A percentile compares a stretch with the other conserved stretches of the same genome.
phyloP scores from a whole-genome alignment of 2,797 vertebrate genomes.

The Notolabrus celidotus region DNA sequence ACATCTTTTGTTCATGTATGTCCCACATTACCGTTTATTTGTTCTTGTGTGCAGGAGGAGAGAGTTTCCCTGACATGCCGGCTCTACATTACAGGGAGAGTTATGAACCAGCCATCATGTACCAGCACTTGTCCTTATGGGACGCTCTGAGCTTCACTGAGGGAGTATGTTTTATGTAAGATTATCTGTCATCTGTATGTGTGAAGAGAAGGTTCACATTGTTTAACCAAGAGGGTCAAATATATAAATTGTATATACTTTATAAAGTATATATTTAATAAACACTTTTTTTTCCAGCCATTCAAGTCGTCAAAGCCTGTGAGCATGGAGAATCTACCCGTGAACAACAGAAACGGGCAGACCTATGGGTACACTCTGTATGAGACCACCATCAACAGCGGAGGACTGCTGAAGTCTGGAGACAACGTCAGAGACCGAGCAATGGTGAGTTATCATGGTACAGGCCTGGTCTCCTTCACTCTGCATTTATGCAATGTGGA shows the following conservation, averaged over 20 bases:
- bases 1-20: too few species aligned
- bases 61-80: constrained; percentile 85
- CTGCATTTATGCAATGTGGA: not conserved
- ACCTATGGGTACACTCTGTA: constrained; percentile 93
- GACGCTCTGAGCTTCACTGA: constrained; percentile 87
- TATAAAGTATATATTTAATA: too few species aligned
- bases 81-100: constrained; percentile 83
- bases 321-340: constrained; percentile 93
- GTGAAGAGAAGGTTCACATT: not conserved
- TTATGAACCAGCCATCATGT: constrained; percentile 87
- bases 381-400: constrained; percentile 87
- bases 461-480: too few species aligned
- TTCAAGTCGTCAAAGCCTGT: constrained; percentile 85
- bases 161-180: constrained; percentile 79
- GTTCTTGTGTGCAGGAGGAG: constrained; percentile 69
- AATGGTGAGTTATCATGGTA: constrained; percentile 81
- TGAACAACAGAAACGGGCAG: constrained; percentile 90
- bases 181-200: constrained; percentile 19
- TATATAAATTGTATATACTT: too few species aligned
- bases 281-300: constrained; percentile 78
- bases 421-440: constrained; percentile 90
- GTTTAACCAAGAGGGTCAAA: not conserved
- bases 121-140: constrained; percentile 92
- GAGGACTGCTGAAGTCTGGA: constrained; percentile 87
- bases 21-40: too few species aligned